Conservation (phyloP, 2,888 invertebrate genomes). For the Ophion obscuratus region DNA sequence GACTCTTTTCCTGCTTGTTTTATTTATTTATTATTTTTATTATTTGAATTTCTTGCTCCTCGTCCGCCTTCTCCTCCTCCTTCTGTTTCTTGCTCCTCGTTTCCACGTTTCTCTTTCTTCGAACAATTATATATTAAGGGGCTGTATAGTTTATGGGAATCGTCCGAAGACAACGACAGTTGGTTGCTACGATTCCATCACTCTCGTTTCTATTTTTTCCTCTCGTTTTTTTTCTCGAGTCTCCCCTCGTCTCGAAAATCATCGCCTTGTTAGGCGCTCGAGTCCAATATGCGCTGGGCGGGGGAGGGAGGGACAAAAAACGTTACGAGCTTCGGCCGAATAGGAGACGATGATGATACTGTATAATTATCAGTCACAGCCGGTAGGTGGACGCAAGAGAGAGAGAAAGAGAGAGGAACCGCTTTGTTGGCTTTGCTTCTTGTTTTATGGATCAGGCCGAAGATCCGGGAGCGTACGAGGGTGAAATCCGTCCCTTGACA, state of each 20-base stretch:
- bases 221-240: neutral
- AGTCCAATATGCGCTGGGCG: slow-evolving; percentile 43
- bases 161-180: slow-evolving; percentile 50
- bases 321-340: slow-evolving; percentile 1
- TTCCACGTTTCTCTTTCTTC: slow-evolving; percentile 17
- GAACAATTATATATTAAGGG: slow-evolving; percentile 45
- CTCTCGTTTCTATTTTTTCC: slow-evolving; percentile 3
- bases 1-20: neutral
- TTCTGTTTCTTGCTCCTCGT: neutral
- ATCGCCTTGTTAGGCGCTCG: slow-evolving; percentile 47
- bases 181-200: slow-evolving; percentile 46
- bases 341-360: slow-evolving; percentile 45
- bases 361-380: slow-evolving; percentile 68
- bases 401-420: slow-evolving; percentile 4
- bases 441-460: neutral
- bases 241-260: slow-evolving; percentile 27
- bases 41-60: neutral
- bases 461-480: too few relatives aligned
- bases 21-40: too few relatives aligned
- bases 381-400: slow-evolving; percentile 58
- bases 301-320: slow-evolving; percentile 12
- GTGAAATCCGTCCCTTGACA: neutral
- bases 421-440: neutral
- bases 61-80: neutral
- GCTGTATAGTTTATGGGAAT: slow-evolving; percentile 31